Evolutionary conservation across 2,888 invertebrate genomes (phyloP), one percentile per base, ranked within the genome.

Genomic region (Ptilodon capucinus): DNA sequence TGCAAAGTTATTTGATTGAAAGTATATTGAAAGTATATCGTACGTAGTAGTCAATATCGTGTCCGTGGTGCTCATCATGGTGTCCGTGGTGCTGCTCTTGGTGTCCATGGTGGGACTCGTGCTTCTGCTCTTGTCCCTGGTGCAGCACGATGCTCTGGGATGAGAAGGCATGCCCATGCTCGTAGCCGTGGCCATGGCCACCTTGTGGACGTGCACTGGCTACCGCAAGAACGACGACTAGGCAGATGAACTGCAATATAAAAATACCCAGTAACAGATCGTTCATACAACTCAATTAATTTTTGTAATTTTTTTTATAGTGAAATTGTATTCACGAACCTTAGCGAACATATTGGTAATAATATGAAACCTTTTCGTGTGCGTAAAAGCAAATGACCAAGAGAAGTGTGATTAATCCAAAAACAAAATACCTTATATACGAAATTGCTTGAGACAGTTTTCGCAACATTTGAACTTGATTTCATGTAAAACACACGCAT

Each of bases 141-240:
- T n/a, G n/a, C n/a, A n/a, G 62, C 25, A 68, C 64, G 38, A 81
- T 71, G 51, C 69, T 75, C 47, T 79, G 81, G 6, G 79, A 74
- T 4, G 79, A 80, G 60, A 69, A 66, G 19, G 73, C 76, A 42
- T 74, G 74, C 14, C 58, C 69, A 44, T 75, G 68, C 17, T 71
- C 71, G 16, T 74, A 69, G 13, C 69, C 56, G 40, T 69, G 50
- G 13, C 51, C 44, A 9, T 66, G 40, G 14, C 47, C 48, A 14
- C 42, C 52, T 42, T 59, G 61, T 7, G 21, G 23, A 9, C 25
- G 40, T 2, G 40, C 40, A 5, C 16, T 0, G 9, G 25, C 40
- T 9, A 40, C 25, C 16, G 16, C 40, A 7, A 40, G 16, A 8
- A 16, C 16, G 9, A 25, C 9, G 16, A 25, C 23, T 25, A 40